Conservation (phyloP, 2,888 invertebrate genomes). For the Rambutsinella grinnellia region DNA sequence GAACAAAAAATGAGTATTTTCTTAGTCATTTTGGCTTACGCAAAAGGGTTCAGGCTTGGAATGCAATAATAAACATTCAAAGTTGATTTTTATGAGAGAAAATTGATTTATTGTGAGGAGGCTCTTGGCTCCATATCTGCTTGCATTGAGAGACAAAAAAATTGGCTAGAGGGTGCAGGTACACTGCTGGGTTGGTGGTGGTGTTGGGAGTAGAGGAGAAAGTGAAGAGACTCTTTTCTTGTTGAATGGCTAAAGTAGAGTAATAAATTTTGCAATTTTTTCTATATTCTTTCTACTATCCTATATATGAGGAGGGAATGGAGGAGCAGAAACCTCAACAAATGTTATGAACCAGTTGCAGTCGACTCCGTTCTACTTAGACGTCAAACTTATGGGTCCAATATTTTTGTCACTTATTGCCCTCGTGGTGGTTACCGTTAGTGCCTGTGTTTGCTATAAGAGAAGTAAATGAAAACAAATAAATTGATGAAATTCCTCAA, state of each 20-base stretch:
- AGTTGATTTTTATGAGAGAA: slow-evolving; percentile 27
- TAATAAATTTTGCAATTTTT: neutral
- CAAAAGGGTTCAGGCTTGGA: too few species aligned
- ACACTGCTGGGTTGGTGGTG: neutral
- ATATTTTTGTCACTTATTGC: slow-evolving; percentile 72
- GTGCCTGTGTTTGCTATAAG: slow-evolving; percentile 73
- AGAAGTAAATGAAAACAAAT: slow-evolving; percentile 70
- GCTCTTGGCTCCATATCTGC: too few species aligned
- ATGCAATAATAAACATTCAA: slow-evolving; percentile 11
- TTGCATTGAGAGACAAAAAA: neutral
- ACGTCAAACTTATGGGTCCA: slow-evolving; percentile 72
- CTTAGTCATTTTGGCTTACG: too few species aligned
- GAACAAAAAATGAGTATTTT: too few species aligned
- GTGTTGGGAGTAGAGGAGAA: neutral
- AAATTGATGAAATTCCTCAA: neutral
- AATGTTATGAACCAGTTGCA: slow-evolving; percentile 46
- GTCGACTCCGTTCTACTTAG: slow-evolving; percentile 69
- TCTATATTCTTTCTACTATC: neutral
- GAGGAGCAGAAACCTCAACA: slow-evolving; percentile 53
- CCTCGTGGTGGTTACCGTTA: slow-evolving; percentile 73
- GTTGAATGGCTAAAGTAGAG: neutral
- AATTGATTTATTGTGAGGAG: slow-evolving; percentile 26
- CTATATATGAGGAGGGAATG: neutral
- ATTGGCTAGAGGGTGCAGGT: neutral
- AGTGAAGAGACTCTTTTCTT: neutral